Percentiles rank a stretch among this genome's conserved stretches.
These are phyloP conservation scores for Ennomos quercinarius DNA, from an alignment of 2,888 invertebrate species.

Conservation along the genomic window DNA sequence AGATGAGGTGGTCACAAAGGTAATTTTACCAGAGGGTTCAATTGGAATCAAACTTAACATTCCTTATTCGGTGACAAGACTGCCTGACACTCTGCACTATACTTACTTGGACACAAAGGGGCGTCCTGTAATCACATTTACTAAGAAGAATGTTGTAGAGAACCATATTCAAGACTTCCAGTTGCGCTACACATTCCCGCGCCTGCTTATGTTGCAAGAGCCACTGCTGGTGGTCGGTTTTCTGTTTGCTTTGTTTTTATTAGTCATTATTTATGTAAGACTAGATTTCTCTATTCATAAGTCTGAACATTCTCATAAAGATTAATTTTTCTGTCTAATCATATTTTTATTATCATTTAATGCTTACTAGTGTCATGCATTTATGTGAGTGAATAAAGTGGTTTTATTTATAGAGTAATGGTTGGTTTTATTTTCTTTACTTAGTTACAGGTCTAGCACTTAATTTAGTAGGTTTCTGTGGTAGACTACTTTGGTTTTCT, in stretches of 20 bases:
- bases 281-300: slow-evolving; percentile 97
- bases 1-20: slow-evolving; percentile 93
- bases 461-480: too few relatives aligned
- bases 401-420: slow-evolving; percentile 40
- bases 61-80: slow-evolving; percentile 92
- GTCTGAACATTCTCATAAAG: slow-evolving; percentile 86
- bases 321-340: slow-evolving; percentile 58
- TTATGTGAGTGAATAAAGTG: slow-evolving; percentile 61
- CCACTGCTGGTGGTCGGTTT: slow-evolving; percentile 95
- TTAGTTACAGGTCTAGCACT: not conserved
- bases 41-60: slow-evolving; percentile 92
- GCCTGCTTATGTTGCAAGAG: slow-evolving; percentile 95
- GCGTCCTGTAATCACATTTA: slow-evolving; percentile 93
- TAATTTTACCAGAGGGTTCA: slow-evolving; percentile 97
- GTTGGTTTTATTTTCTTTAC: slow-evolving; percentile 34
- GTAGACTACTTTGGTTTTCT: too few relatives aligned
- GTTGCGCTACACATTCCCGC: slow-evolving; percentile 94
- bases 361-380: slow-evolving; percentile 59
- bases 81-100: slow-evolving; percentile 91
- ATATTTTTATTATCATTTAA: slow-evolving; percentile 48
- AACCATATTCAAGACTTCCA: slow-evolving; percentile 98
- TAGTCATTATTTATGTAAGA: slow-evolving; percentile 97
- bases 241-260: slow-evolving; percentile 94
- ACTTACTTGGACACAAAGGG: slow-evolving; percentile 98
- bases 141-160: slow-evolving; percentile 95